phyloP scores from a whole-genome alignment of 1,140 invertebrate species.

The Papilio aristodemus region DNA sequence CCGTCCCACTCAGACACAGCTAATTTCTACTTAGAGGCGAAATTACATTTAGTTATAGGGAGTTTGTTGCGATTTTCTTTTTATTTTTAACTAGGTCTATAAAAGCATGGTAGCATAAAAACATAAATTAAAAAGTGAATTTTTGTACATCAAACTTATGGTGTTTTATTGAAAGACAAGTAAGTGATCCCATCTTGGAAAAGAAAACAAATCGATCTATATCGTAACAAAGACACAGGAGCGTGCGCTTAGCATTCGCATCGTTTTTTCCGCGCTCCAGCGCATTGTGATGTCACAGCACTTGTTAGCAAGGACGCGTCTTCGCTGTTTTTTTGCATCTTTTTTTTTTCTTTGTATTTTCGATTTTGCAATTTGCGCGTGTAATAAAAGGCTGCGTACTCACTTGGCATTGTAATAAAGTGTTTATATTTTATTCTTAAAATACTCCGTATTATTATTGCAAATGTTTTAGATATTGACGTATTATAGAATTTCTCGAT shows the following conservation, averaged over 20 bases:
- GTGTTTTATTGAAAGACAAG: too few species aligned
- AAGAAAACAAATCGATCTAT: constrained; percentile 2
- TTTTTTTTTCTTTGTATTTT: not conserved
- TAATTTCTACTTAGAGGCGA: constrained; percentile 1
- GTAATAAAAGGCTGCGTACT: not conserved
- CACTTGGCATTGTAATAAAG: not conserved
- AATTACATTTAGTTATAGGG: too few species aligned
- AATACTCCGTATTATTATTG: too few species aligned
- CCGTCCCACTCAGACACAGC: constrained; percentile 16
- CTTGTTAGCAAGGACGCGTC: not conserved
- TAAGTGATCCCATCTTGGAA: not conserved
- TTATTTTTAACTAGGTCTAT: too few species aligned
- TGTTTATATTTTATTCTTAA: too few species aligned
- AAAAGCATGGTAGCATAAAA: too few species aligned
- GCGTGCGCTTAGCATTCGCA: constrained; percentile 3
- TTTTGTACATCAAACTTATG: too few species aligned
- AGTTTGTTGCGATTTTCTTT: not conserved
- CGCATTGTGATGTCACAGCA: constrained; percentile 17
- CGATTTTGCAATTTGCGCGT: not conserved
- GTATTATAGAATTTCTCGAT: too few species aligned
- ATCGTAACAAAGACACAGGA: constrained; percentile 1
- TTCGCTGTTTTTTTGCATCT: not conserved
- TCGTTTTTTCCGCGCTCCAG: constrained; percentile 12
- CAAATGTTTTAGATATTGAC: too few species aligned
- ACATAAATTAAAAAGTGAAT: too few species aligned